Conservation (phyloP, 2,113 vertebrate genomes). For the Zosterops japonicus region DNA sequence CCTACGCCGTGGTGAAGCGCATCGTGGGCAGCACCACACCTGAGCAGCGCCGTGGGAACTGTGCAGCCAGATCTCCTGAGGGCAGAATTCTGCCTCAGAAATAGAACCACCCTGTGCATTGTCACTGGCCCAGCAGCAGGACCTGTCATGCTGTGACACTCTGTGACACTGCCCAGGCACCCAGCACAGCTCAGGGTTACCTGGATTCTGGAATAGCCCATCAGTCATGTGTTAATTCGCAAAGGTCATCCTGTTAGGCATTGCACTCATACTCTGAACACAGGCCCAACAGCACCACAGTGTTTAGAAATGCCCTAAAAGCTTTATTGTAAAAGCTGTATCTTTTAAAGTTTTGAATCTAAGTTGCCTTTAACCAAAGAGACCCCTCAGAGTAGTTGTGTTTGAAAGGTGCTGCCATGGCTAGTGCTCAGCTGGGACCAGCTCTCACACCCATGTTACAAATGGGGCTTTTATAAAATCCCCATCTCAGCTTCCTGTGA, state of each 20-base stretch:
- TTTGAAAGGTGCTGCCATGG: background rate
- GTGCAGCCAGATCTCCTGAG: too few species aligned
- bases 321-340: background rate
- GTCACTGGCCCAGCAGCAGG: fast-evolving
- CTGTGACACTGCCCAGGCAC: background rate
- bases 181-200: background rate
- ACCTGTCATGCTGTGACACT: fast-evolving
- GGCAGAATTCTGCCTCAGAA: background rate
- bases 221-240: background rate
- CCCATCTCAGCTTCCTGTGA: background rate
- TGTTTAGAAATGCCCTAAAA: background rate
- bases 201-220: background rate
- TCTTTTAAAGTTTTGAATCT: background rate
- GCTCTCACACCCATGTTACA: fast-evolving
- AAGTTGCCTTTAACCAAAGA: background rate
- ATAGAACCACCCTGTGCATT: fast-evolving
- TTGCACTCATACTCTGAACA: fast-evolving
- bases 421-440: background rate
- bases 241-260: background rate
- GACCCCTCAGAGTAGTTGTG: background rate
- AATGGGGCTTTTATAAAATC: background rate
- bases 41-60: fast-evolving
- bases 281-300: background rate
- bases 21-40: slow-evolving; percentile 56
- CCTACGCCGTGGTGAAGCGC: slow-evolving; percentile 77